Conservation (phyloP, 2,113 vertebrate genomes). For the Psittacula cyanocephala region DNA sequence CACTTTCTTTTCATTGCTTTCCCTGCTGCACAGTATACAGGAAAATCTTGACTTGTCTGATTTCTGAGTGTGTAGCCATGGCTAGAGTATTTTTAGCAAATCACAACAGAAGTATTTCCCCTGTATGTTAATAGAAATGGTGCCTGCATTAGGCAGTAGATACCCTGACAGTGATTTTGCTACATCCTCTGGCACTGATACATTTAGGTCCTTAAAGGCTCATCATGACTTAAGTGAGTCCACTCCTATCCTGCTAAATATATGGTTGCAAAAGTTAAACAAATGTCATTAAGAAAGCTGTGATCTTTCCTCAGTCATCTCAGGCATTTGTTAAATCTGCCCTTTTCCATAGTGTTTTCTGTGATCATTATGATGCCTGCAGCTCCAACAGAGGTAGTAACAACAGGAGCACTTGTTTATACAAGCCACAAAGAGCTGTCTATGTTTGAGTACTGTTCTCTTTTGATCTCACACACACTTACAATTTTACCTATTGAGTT, state of each 20-base stretch:
- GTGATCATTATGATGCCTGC: constrained; percentile 45
- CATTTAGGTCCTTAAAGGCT: background rate
- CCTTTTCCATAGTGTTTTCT: constrained; percentile 29
- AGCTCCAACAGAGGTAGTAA: constrained; percentile 41
- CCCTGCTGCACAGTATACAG: background rate
- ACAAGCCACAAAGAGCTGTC: constrained; percentile 53
- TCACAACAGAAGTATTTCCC: background rate
- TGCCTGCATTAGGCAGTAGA: background rate
- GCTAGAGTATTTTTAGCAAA: background rate
- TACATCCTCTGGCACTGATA: background rate
- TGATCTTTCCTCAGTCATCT: constrained; percentile 48
- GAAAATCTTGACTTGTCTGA: background rate
- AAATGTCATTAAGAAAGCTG: constrained; percentile 42
- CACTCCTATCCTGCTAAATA: constrained; percentile 9
- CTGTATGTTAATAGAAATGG: background rate
- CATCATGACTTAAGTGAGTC: background rate
- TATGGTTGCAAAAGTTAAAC: constrained; percentile 16
- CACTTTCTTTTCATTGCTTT: background rate
- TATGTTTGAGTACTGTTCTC: background rate
- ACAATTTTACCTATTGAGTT: background rate
- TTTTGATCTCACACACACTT: constrained; percentile 24
- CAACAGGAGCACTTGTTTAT: constrained; percentile 61
- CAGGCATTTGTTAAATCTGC: constrained; percentile 51
- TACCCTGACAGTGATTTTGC: background rate
- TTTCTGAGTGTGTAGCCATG: background rate